These are phyloP conservation scores for Lytechinus pictus DNA, from an alignment of 35 echinoderm and acorn worm species.

Conservation along the genomic window DNA sequence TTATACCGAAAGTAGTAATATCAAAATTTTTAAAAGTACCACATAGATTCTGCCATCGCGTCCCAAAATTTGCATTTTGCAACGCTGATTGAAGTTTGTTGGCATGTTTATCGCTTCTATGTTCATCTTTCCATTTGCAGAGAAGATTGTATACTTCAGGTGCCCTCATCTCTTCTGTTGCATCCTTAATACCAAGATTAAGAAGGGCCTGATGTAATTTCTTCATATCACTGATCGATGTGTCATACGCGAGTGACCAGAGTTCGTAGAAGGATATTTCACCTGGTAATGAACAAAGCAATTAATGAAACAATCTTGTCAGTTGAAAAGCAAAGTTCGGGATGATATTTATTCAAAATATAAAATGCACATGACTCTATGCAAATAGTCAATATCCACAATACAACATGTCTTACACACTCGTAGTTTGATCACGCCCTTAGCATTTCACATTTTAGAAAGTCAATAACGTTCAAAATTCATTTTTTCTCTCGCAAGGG, in stretches of 20 bases:
- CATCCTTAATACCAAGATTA: not conserved
- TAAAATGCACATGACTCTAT: too few relatives aligned
- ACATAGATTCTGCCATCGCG: not conserved
- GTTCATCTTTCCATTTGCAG: not conserved
- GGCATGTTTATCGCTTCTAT: not conserved
- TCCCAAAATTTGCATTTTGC: not conserved
- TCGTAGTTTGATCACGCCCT: not conserved
- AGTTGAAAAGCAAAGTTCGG: not conserved
- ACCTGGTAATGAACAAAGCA: not conserved
- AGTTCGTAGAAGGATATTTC: not conserved
- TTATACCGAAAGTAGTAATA: too few relatives aligned
- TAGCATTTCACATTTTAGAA: not conserved
- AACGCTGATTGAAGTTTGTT: not conserved
- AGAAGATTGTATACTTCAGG: not conserved
- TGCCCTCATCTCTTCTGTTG: not conserved
- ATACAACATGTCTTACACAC: not conserved
- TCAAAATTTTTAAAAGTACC: too few relatives aligned
- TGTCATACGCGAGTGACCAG: not conserved
- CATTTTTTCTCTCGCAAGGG: too few relatives aligned
- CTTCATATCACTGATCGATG: not conserved
- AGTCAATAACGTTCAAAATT: not conserved
- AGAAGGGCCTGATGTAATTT: not conserved
- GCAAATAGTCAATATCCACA: not conserved
- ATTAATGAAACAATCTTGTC: not conserved
- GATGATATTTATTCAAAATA: not conserved